Conservation (phyloP, 2,888 invertebrate genomes). For the Dimorphilus gyrociliatus region DNA sequence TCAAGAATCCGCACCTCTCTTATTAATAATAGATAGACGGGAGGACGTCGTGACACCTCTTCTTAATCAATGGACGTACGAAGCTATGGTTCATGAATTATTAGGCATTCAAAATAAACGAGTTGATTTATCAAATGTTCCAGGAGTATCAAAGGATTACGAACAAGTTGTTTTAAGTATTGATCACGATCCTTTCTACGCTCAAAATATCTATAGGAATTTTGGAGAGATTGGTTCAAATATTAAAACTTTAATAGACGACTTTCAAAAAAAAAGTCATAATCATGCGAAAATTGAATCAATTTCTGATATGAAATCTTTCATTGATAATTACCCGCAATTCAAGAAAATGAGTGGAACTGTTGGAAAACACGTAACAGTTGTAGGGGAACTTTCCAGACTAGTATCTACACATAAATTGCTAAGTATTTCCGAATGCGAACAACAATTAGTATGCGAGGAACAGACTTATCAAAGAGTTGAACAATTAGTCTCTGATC, state of each 20-base stretch:
- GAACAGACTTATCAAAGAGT: too few species aligned
- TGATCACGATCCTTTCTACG: constrained; percentile 93
- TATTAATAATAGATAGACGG: constrained; percentile 76
- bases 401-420: constrained; percentile 55
- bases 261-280: constrained; percentile 86
- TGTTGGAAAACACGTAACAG: constrained; percentile 88
- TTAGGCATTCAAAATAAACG: constrained; percentile 80
- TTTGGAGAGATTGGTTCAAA: constrained; percentile 97
- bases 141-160: constrained; percentile 70
- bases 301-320: constrained; percentile 94
- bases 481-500: too few species aligned
- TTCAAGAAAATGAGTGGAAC: constrained; percentile 63
- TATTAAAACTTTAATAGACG: constrained; percentile 89
- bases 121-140: constrained; percentile 67
- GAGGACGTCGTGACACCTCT: constrained; percentile 92
- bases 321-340: constrained; percentile 91
- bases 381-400: constrained; percentile 82
- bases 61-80: constrained; percentile 96
- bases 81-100: constrained; percentile 98
- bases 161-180: constrained; percentile 81
- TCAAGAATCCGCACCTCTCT: constrained; percentile 55
- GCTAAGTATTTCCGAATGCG: constrained; percentile 51
- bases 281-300: constrained; percentile 93
- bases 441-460: constrained; percentile 45
- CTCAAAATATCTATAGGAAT: constrained; percentile 79